A percentile compares a stretch with the other conserved stretches of the same genome.
Conservation (phyloP, 2,113 vertebrate species). For the Fukomys damarensis region DNA sequence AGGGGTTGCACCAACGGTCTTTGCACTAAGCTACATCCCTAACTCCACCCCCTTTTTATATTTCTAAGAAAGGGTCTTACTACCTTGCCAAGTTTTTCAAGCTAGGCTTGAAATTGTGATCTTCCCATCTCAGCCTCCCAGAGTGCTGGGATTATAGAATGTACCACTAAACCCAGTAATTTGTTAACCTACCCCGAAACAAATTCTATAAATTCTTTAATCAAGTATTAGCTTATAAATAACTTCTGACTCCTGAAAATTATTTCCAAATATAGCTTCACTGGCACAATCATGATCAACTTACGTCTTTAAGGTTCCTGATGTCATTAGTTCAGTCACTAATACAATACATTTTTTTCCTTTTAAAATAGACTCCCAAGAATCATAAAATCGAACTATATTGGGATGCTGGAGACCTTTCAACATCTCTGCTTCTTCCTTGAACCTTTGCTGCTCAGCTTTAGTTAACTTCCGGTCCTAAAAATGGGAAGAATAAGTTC, state of each 20-base stretch:
- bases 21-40: background rate
- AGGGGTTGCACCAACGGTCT: background rate
- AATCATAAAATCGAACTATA: constrained; percentile 97
- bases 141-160: background rate
- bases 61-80: background rate
- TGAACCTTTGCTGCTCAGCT: constrained; percentile 95
- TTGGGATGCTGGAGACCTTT: constrained; percentile 97
- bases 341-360: constrained; percentile 97
- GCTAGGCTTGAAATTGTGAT: background rate
- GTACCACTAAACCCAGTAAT: background rate
- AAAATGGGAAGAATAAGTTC: constrained; percentile 48
- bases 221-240: constrained; percentile 48
- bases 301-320: constrained; percentile 97
- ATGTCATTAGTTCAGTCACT: constrained; percentile 97
- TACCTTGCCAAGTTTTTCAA: too few relatives aligned
- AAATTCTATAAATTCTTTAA: constrained; percentile 51
- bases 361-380: constrained; percentile 93
- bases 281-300: constrained; percentile 56
- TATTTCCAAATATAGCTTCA: constrained; percentile 60
- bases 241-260: constrained; percentile 54
- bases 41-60: background rate
- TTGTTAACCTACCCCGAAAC: constrained; percentile 51
- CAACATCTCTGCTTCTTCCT: constrained; percentile 97
- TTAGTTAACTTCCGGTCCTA: constrained; percentile 97
- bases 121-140: background rate